Conservation (phyloP, 1,140 invertebrate species). For the Eurosta solidaginis region DNA sequence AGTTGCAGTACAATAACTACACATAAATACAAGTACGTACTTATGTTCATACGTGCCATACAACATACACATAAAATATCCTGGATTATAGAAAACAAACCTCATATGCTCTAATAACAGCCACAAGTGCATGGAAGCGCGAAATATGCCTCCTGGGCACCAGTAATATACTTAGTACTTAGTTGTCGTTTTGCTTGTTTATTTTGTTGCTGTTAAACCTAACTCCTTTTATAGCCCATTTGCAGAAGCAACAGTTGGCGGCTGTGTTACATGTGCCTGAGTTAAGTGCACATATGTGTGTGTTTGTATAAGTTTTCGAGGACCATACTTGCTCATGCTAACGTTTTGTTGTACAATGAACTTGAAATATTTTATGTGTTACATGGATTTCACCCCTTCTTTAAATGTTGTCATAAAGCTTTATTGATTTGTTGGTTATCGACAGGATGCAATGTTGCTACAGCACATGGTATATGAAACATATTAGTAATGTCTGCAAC, state of each 20-base stretch:
- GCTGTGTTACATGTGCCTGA: not conserved
- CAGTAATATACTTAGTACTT: not conserved
- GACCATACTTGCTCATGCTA: not conserved
- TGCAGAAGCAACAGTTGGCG: slow-evolving; percentile 21
- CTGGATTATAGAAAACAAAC: not conserved
- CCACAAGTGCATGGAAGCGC: slow-evolving; percentile 14
- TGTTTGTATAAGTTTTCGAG: not conserved
- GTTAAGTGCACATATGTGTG: not conserved
- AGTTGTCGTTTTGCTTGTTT: not conserved
- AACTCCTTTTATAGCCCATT: not conserved
- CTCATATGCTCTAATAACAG: not conserved
- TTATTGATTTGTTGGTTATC: not conserved
- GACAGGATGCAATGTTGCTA: not conserved
- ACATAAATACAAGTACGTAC: not conserved
- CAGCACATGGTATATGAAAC: not conserved
- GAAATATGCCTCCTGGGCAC: not conserved
- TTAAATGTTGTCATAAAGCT: not conserved
- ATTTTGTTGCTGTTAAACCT: not conserved
- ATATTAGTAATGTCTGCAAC: not conserved
- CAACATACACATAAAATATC: no score
- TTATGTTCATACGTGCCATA: not conserved
- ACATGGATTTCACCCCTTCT: not conserved
- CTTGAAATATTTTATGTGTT: not conserved
- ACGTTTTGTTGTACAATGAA: not conserved
- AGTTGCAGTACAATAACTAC: no score